Evolutionary conservation across 2,888 invertebrate species (phyloP).

Genomic region (Andrena hattorfiana): DNA sequence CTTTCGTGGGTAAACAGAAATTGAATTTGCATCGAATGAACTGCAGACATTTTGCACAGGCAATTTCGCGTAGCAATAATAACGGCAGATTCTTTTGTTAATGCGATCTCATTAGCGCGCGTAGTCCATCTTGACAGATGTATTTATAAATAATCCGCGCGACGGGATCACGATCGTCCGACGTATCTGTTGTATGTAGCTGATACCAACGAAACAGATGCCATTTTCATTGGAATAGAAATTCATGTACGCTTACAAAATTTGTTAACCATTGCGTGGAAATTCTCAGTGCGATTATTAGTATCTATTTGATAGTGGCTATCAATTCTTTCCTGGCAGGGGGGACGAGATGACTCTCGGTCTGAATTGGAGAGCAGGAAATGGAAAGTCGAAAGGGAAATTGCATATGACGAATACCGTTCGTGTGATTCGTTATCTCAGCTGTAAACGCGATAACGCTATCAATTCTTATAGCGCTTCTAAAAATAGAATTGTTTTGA

Average conservation of each 20-base stretch:
- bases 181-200: neutral
- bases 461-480: slow-evolving; percentile 13
- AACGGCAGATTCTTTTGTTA: slow-evolving; percentile 31
- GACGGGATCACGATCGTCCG: neutral
- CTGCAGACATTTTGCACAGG: neutral
- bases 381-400: neutral
- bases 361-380: neutral
- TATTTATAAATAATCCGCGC: slow-evolving; percentile 30
- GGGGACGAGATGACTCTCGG: neutral
- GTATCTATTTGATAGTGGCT: neutral
- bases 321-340: neutral
- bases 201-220: neutral
- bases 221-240: no score
- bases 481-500: slow-evolving; percentile 23
- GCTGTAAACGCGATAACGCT: slow-evolving; percentile 26
- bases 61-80: slow-evolving; percentile 32
- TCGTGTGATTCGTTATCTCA: slow-evolving; percentile 20
- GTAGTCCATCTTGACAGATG: neutral
- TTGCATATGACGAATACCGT: neutral
- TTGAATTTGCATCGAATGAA: neutral
- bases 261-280: neutral
- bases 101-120: slow-evolving; percentile 33
- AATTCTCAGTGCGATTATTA: neutral
- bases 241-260: neutral
- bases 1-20: no score